Evolutionary conservation across 2,113 vertebrate species (phyloP).

Genomic region (Miniopterus natalensis): DNA sequence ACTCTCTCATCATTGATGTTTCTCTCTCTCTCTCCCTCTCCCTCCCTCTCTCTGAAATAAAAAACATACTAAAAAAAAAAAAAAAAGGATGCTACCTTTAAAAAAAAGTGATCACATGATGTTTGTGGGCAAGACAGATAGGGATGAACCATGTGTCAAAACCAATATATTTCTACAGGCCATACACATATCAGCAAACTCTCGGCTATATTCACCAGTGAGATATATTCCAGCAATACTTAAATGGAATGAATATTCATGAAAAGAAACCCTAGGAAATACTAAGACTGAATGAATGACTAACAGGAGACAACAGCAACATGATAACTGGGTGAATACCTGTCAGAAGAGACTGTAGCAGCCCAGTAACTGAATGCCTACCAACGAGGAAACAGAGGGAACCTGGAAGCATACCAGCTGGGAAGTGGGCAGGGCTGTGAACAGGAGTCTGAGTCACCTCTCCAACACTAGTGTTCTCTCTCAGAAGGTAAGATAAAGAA

Average conservation of each 20-base stretch:
- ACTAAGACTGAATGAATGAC: conserved; percentile 35
- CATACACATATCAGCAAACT: background rate
- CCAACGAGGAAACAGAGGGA: conserved; percentile 53
- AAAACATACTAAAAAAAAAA: too few species aligned
- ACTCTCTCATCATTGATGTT: too few species aligned
- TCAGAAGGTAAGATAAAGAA: conserved; percentile 54
- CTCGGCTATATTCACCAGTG: background rate
- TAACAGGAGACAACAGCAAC: conserved; percentile 22
- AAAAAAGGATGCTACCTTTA: too few species aligned
- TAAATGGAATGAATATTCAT: conserved; percentile 11
- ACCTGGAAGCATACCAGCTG: conserved; percentile 69
- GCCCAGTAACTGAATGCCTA: background rate
- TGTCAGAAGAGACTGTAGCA: background rate
- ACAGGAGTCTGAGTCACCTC: conserved; percentile 65
- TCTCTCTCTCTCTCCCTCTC: too few species aligned
- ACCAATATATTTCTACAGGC: conserved; percentile 2
- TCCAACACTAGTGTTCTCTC: conserved; percentile 9
- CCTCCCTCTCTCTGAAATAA: too few species aligned
- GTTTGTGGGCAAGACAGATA: conserved; percentile 38
- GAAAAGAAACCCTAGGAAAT: conserved; percentile 39
- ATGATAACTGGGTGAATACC: conserved; percentile 10
- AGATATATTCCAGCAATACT: background rate
- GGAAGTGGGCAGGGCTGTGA: conserved; percentile 47
- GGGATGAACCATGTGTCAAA: background rate
- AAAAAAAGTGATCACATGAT: conserved; percentile 35